A percentile compares a stretch with the other conserved stretches of the same genome.
These are phyloP conservation scores for Drosophila incognita DNA, from an alignment of 2,888 invertebrate species.

Conservation along the genomic window DNA sequence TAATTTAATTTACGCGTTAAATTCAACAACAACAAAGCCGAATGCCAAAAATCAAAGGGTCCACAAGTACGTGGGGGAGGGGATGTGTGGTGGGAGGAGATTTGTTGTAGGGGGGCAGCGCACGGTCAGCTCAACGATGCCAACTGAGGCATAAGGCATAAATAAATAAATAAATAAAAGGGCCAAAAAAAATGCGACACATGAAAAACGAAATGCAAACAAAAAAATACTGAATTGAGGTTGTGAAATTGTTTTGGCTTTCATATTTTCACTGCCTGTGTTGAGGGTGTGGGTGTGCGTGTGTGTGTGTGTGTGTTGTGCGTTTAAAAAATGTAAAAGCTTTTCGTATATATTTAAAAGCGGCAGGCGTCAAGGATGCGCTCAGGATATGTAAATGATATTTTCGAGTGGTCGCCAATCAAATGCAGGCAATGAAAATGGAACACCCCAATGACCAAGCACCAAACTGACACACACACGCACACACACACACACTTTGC, in stretches of 20 bases:
- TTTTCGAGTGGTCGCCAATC: constrained; percentile 74
- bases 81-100: not conserved
- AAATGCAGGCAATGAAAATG: constrained; percentile 67
- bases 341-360: constrained; percentile 55
- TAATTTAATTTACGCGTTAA: constrained; percentile 55
- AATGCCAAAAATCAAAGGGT: constrained; percentile 65
- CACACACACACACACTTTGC: constrained; percentile 45
- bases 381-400: constrained; percentile 76
- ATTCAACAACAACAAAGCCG: constrained; percentile 29
- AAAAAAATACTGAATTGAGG: constrained; percentile 21
- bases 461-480: constrained; percentile 3
- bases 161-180: constrained; percentile 32
- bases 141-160: constrained; percentile 29
- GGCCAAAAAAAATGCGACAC: constrained; percentile 22
- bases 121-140: constrained; percentile 28
- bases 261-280: not conserved
- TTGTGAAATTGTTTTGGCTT: constrained; percentile 2
- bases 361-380: constrained; percentile 53
- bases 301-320: constrained; percentile 5
- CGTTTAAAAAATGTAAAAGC: constrained; percentile 68
- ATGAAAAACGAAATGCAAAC: constrained; percentile 9
- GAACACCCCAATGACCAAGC: constrained; percentile 41
- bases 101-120: not conserved
- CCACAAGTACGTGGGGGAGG: not conserved
- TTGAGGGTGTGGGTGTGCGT: not conserved